Evolutionary conservation across 2,797 vertebrate genomes (phyloP).

Genomic region (Anguilla megastoma): DNA sequence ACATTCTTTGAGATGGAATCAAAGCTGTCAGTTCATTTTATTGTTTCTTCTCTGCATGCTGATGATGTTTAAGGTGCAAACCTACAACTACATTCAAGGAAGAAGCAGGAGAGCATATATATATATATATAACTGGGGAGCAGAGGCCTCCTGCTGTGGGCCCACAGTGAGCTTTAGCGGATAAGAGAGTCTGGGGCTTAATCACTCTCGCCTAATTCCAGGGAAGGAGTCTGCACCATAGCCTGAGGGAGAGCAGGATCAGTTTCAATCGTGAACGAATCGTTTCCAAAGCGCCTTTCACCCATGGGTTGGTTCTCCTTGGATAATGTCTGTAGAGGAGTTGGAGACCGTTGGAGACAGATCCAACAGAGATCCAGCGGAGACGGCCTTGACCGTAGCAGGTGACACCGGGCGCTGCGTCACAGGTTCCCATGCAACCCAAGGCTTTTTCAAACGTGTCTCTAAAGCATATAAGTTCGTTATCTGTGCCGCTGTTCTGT

Average conservation of each 20-base stretch:
- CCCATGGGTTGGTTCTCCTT: background rate
- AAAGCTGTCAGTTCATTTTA: background rate
- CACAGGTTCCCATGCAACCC: background rate
- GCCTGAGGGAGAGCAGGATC: background rate
- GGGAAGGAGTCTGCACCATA: background rate
- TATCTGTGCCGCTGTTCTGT: background rate
- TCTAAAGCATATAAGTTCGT: background rate
- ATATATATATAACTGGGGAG: background rate
- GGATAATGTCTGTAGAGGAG: background rate
- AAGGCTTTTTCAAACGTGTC: background rate
- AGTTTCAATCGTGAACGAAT: background rate
- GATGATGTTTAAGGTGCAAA: background rate
- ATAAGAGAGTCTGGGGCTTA: background rate
- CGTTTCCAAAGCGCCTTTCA: background rate
- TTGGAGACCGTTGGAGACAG: background rate
- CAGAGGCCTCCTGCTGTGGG: conserved; percentile 30
- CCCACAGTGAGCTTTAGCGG: background rate
- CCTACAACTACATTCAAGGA: background rate
- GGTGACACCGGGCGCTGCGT: background rate
- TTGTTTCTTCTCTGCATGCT: background rate
- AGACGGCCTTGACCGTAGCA: background rate
- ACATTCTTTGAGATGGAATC: background rate
- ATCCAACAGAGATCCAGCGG: no score
- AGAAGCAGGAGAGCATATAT: background rate
- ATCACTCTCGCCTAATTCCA: background rate